Percentiles rank a stretch among this genome's conserved stretches.
phyloP scores from a whole-genome alignment of 2,888 invertebrate species.

The Xylocampa areola region DNA sequence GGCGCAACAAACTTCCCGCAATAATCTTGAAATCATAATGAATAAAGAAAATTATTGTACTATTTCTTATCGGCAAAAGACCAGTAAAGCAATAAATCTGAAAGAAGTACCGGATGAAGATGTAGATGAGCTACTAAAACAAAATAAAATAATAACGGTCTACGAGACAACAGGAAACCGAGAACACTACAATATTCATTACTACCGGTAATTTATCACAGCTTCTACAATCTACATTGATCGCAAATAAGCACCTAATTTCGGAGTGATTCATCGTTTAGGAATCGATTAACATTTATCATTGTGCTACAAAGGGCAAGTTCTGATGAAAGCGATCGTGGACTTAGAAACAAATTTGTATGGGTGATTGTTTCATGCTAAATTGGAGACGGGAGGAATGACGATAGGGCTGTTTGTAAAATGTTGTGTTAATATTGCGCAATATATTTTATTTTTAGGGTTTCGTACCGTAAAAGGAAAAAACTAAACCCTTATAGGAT shows the following conservation, averaged over 20 bases:
- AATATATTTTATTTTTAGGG: no score
- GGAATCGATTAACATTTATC: conserved; percentile 55
- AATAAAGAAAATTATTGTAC: no score
- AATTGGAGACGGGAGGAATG: conserved; percentile 54
- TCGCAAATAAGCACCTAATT: conserved; percentile 50
- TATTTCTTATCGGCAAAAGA: background rate
- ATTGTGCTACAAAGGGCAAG: conserved; percentile 40
- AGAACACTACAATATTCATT: conserved; percentile 37
- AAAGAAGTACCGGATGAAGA: background rate
- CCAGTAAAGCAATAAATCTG: background rate
- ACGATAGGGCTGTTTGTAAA: background rate
- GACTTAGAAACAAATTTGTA: conserved; percentile 9
- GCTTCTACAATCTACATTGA: conserved; percentile 35
- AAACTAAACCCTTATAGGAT: no score
- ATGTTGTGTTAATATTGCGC: conserved; percentile 15
- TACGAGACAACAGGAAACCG: conserved; percentile 12
- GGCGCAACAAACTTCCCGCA: no score
- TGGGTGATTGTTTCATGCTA: conserved; percentile 17
- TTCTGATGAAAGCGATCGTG: conserved; percentile 16
- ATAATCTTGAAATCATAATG: no score
- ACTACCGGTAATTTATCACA: conserved; percentile 34
- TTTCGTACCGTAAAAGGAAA: no score
- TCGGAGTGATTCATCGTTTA: conserved; percentile 47
- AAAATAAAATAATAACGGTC: background rate
- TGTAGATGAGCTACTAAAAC: background rate